Conservation (phyloP, 64 coral and sea anemone genomes). For the Stylophora pistillata region DNA sequence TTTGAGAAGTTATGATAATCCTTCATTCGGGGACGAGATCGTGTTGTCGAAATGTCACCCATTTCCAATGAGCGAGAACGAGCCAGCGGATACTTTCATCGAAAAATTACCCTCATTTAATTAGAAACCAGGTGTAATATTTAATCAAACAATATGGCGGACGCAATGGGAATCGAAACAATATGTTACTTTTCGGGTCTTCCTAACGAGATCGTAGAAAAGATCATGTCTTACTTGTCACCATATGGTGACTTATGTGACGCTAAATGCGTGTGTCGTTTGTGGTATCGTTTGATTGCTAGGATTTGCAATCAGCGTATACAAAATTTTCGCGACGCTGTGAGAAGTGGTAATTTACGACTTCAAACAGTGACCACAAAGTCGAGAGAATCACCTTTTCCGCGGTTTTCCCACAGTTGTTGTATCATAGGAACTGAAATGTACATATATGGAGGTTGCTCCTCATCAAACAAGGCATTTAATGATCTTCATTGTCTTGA, state of each 20-base stretch:
- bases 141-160: conserved; percentile 58
- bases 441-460: conserved; percentile 94
- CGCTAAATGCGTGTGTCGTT: conserved; percentile 80
- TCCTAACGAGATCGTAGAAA: conserved; percentile 76
- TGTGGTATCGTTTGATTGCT: conserved; percentile 76
- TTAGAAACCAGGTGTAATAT: neutral
- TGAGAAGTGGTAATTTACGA: conserved; percentile 68
- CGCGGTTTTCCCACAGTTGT: conserved; percentile 86
- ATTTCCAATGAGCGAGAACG: too few relatives aligned
- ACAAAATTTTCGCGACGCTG: conserved; percentile 67
- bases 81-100: too few relatives aligned
- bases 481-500: conserved; percentile 86
- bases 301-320: conserved; percentile 66
- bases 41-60: too few relatives aligned
- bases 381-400: conserved; percentile 68
- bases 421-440: conserved; percentile 68
- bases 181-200: conserved; percentile 56
- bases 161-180: neutral
- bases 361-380: conserved; percentile 52
- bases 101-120: neutral
- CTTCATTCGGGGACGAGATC: too few relatives aligned
- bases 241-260: conserved; percentile 77
- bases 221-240: conserved; percentile 85
- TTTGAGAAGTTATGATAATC: too few relatives aligned
- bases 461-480: conserved; percentile 94